Conservation (phyloP, 2,113 vertebrate species). For the Antechinus flavipes region DNA sequence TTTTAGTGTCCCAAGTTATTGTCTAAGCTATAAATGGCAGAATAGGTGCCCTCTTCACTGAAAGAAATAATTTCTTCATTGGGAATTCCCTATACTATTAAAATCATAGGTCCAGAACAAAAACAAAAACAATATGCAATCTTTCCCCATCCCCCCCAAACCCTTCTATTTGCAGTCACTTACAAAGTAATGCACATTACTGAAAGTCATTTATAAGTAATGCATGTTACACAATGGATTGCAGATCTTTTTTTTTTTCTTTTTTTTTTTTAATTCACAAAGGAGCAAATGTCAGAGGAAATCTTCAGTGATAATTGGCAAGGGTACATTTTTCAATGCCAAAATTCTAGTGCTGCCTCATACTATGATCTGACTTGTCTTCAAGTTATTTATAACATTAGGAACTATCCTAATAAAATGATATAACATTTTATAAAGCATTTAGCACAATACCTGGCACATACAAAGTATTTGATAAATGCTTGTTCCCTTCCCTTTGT, state of each 20-base stretch:
- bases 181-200: neutral
- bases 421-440: neutral
- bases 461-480: neutral
- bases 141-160: neutral
- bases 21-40: neutral
- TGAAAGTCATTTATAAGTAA: neutral
- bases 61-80: neutral
- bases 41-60: neutral
- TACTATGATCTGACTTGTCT: neutral
- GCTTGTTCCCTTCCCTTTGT: neutral
- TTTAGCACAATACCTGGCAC: neutral
- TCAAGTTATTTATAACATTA: neutral
- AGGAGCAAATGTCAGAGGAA: neutral
- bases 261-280: neutral
- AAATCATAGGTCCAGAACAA: neutral
- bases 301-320: neutral
- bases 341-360: neutral
- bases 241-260: neutral
- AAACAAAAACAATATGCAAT: neutral
- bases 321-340: neutral
- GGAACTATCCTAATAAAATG: neutral
- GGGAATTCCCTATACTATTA: neutral
- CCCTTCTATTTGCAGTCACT: neutral
- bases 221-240: neutral
- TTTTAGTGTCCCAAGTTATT: neutral